phyloP scores from a whole-genome alignment of 2,113 vertebrate species.

The Callipepla californica region DNA sequence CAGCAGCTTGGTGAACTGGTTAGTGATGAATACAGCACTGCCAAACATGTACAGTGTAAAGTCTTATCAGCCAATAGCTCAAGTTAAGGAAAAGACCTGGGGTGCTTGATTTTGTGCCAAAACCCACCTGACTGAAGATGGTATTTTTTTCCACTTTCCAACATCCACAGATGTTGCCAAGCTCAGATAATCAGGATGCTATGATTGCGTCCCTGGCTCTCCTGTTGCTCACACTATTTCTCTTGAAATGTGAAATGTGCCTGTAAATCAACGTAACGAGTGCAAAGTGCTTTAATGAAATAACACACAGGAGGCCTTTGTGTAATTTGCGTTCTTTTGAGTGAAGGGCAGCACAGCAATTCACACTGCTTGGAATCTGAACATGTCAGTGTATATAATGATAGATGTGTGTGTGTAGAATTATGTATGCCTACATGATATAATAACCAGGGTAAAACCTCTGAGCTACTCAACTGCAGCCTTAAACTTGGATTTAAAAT shows the following conservation, averaged over 20 bases:
- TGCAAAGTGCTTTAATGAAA: neutral
- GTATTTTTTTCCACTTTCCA: neutral
- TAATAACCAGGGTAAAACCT: neutral
- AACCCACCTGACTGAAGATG: rapidly evolving
- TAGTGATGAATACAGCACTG: neutral
- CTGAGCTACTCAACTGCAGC: neutral
- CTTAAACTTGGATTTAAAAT: neutral
- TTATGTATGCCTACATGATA: neutral
- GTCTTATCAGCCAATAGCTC: neutral
- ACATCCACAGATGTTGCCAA: neutral
- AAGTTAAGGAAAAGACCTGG: neutral
- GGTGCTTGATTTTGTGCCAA: neutral
- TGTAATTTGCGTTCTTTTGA: neutral
- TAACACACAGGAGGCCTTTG: neutral
- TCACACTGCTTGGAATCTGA: neutral
- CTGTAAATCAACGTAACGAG: neutral
- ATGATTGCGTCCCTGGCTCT: neutral
- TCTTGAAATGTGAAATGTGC: neutral
- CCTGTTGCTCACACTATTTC: neutral
- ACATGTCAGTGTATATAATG: neutral
- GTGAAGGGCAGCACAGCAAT: neutral
- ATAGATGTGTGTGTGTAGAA: neutral
- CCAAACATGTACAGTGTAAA: neutral
- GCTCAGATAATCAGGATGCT: neutral
- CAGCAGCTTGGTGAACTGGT: neutral